A percentile compares a stretch with the other conserved stretches of the same genome.
Evolutionary conservation across 2,797 vertebrate genomes (phyloP).

Genomic region (Bradypodion ventrale): DNA sequence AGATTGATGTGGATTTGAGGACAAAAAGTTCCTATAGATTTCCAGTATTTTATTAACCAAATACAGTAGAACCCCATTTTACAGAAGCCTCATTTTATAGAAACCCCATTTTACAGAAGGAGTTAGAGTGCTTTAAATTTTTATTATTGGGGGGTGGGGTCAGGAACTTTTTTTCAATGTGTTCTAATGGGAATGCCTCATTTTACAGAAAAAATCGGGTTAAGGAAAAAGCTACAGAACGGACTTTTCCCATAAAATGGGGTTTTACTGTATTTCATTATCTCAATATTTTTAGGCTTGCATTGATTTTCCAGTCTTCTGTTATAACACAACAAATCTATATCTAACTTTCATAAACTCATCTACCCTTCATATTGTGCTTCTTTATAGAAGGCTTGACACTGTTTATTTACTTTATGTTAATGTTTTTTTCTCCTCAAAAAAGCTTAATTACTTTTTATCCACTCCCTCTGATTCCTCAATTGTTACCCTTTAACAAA

Average conservation of each 20-base stretch:
- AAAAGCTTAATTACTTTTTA: slow-evolving; percentile 5
- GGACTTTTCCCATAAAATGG: no score
- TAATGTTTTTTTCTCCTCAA: slow-evolving; percentile 3
- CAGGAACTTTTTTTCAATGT: no score
- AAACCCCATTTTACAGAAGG: no score
- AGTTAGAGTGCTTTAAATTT: no score
- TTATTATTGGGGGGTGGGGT: no score
- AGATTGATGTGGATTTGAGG: background rate
- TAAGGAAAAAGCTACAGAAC: no score
- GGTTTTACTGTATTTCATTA: background rate
- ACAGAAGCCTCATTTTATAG: no score
- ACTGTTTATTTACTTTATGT: background rate
- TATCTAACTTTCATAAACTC: background rate
- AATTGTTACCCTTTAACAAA: background rate
- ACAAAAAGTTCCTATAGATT: background rate
- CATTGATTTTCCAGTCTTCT: slow-evolving; percentile 9
- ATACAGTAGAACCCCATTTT: no score
- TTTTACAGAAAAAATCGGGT: no score
- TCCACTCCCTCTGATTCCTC: slow-evolving; percentile 1
- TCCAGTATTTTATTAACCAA: no score
- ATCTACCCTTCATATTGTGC: background rate
- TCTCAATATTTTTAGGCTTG: slow-evolving; percentile 20
- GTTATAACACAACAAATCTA: slow-evolving; percentile 11
- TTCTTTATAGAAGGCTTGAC: background rate
- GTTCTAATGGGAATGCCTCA: no score